Evolutionary conservation across 2,797 vertebrate species (phyloP).

Genomic region (Clarias pachynema): DNA sequence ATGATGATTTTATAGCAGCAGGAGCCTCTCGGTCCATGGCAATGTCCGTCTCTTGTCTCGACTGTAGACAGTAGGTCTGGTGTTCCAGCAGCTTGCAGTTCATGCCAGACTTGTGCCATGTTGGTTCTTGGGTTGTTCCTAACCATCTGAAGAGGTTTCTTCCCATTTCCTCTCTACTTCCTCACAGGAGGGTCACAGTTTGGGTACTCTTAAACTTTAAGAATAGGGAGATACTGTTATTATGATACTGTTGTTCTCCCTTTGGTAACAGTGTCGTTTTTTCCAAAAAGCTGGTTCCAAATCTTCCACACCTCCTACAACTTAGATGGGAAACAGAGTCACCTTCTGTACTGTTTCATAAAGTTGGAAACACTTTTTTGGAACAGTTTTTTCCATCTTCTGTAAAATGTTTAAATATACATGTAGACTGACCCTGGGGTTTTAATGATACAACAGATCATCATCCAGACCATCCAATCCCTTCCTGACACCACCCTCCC

Average conservation of each 20-base stretch:
- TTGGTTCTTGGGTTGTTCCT: no score
- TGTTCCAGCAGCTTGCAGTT: no score
- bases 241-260: background rate
- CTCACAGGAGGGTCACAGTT: no score
- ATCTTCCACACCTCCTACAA: background rate
- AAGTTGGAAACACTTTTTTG: background rate
- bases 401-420: background rate
- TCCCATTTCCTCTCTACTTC: no score
- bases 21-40: no score
- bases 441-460: background rate
- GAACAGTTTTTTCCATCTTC: background rate
- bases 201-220: background rate
- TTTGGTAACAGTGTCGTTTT: background rate
- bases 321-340: background rate
- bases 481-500: no score
- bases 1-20: no score
- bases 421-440: background rate
- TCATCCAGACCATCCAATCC: no score
- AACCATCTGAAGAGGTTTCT: no score
- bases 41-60: no score
- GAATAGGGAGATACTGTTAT: background rate
- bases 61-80: no score
- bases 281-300: background rate
- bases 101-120: no score
- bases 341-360: background rate